These are phyloP conservation scores for Eumerus sabulonum DNA, from an alignment of 2,888 invertebrate species.

Conservation along the genomic window DNA sequence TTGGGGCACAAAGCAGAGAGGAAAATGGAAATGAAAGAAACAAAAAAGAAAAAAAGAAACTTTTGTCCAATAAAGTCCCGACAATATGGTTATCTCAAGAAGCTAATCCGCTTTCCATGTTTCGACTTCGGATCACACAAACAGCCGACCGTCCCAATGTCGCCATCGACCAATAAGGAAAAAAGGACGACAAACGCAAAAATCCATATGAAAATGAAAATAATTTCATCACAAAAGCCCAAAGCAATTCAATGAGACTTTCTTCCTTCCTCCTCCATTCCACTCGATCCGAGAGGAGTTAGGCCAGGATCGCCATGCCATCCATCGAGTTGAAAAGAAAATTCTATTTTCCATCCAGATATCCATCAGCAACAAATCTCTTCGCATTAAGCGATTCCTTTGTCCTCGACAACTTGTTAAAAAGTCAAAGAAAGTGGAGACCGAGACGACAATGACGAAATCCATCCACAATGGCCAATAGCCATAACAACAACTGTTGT, in stretches of 20 bases:
- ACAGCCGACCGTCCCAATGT: conserved; percentile 2
- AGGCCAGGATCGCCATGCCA: conserved; percentile 5
- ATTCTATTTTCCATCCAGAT: conserved; percentile 54
- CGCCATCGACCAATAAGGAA: neutral
- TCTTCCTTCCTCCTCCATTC: neutral
- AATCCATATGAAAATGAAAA: too few relatives aligned
- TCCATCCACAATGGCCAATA: conserved; percentile 55
- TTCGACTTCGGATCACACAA: conserved; percentile 18
- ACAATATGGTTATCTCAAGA: conserved; percentile 20
- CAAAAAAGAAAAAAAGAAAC: neutral
- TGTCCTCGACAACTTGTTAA: conserved; percentile 28
- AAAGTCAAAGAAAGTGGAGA: conserved; percentile 2
- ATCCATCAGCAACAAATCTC: conserved; percentile 63
- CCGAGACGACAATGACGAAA: neutral
- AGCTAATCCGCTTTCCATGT: conserved; percentile 43
- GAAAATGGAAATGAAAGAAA: neutral
- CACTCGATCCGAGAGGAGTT: conserved; percentile 3
- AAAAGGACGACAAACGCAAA: conserved; percentile 2
- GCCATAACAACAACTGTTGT: conserved; percentile 51
- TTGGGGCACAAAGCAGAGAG: neutral
- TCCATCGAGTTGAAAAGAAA: conserved; percentile 19
- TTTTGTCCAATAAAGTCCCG: neutral
- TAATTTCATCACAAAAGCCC: too few relatives aligned
- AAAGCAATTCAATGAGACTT: conserved; percentile 6
- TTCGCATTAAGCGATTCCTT: conserved; percentile 58